Conservation (phyloP, 1,140 invertebrate species). For the Wiebesia pumilae region DNA sequence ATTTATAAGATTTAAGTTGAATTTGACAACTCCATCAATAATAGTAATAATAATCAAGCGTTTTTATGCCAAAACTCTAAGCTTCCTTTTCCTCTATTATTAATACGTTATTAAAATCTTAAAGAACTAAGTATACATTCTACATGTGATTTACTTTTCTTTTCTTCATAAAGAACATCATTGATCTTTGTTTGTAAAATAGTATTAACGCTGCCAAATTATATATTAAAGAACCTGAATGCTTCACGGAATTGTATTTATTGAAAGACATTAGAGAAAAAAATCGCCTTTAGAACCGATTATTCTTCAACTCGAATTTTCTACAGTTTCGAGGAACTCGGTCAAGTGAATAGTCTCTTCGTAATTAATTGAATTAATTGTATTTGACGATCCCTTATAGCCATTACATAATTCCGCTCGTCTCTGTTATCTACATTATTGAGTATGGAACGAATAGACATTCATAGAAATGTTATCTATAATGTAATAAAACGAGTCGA, state of each 20-base stretch:
- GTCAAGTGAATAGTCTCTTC: conserved; percentile 5
- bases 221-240: neutral
- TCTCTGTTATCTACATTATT: neutral
- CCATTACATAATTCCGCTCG: neutral
- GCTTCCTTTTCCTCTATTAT: too few species aligned
- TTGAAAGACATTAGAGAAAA: neutral
- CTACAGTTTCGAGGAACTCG: conserved; percentile 21
- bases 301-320: conserved; percentile 9
- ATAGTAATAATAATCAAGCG: too few species aligned
- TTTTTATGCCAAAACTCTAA: too few species aligned
- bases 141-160: too few species aligned
- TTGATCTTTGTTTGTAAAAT: neutral
- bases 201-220: neutral
- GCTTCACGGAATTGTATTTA: neutral
- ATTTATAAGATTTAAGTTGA: too few species aligned
- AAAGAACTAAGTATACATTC: too few species aligned
- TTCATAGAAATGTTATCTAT: neutral
- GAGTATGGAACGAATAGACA: neutral
- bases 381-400: neutral
- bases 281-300: neutral
- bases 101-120: too few species aligned
- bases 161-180: too few species aligned
- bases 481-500: neutral
- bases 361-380: neutral
- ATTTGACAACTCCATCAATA: too few species aligned